Conservation (phyloP, 2,797 vertebrate genomes). For the Danio tinwini region DNA sequence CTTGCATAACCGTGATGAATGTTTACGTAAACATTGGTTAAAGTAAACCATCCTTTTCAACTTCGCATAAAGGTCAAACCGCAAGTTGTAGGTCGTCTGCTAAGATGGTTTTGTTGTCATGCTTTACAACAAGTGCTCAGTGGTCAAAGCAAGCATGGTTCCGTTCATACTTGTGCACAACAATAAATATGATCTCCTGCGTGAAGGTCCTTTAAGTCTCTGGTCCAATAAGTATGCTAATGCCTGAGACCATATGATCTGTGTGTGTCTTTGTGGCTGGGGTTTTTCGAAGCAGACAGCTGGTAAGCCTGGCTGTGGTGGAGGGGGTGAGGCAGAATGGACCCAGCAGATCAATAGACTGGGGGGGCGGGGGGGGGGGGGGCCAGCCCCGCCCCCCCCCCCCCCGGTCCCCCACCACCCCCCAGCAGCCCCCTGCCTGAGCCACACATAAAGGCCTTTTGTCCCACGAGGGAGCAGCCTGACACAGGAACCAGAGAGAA, state of each 20-base stretch:
- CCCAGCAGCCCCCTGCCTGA: constrained; percentile 60
- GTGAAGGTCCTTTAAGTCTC: neutral
- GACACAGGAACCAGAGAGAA: constrained; percentile 57
- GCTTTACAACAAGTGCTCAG: neutral
- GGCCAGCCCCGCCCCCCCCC: constrained; percentile 54
- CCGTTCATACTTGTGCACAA: neutral
- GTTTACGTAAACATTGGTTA: neutral
- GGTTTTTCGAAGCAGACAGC: constrained; percentile 62
- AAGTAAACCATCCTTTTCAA: constrained; percentile 3
- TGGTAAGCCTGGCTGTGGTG: constrained; percentile 59
- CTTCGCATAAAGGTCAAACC: constrained; percentile 12
- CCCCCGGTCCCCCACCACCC: constrained; percentile 53
- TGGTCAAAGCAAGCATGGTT: neutral
- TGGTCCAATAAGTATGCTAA: constrained; percentile 18
- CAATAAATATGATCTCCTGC: neutral
- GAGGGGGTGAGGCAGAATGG: constrained; percentile 49
- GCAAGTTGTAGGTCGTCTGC: constrained; percentile 28
- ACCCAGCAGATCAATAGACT: constrained; percentile 61
- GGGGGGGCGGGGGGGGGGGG: constrained; percentile 33
- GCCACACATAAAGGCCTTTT: constrained; percentile 65
- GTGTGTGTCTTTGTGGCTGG: constrained; percentile 15
- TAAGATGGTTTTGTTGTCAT: neutral
- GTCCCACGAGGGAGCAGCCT: constrained; percentile 55
- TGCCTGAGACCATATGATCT: constrained; percentile 25
- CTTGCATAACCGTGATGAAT: neutral